Evolutionary conservation across 2,113 vertebrate genomes (phyloP).

Genomic region (Lamprologus speciosus): DNA sequence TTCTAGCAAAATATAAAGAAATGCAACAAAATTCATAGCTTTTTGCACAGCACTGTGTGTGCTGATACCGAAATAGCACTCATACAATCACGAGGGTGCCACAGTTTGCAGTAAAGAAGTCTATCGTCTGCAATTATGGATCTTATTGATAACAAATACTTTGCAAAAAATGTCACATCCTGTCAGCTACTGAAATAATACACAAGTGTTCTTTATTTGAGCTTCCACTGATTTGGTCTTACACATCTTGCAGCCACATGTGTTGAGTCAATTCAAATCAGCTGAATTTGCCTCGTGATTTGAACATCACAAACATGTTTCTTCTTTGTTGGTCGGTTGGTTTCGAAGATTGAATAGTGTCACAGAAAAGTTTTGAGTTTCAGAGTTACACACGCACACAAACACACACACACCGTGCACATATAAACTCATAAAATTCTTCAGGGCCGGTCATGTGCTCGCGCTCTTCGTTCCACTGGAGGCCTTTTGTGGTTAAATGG

Average conservation of each 20-base stretch:
- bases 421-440: neutral
- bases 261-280: neutral
- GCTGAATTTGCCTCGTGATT: neutral
- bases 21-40: neutral
- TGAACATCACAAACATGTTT: neutral
- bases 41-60: neutral
- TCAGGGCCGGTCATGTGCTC: neutral
- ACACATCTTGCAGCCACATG: neutral
- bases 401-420: neutral
- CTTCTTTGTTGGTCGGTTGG: neutral
- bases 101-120: neutral
- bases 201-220: neutral
- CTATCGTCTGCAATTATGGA: neutral
- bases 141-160: neutral
- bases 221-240: neutral
- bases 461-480: neutral
- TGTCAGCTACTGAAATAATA: neutral
- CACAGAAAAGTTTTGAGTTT: neutral
- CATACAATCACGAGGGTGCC: neutral
- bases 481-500: conserved; percentile 4
- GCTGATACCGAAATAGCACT: neutral
- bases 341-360: neutral
- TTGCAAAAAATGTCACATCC: neutral
- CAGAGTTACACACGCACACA: neutral
- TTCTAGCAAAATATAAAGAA: neutral